A percentile compares a stretch with the other conserved stretches of the same genome.
Evolutionary conservation across 2,888 invertebrate genomes (phyloP).

Genomic region (Atethmia centrago): DNA sequence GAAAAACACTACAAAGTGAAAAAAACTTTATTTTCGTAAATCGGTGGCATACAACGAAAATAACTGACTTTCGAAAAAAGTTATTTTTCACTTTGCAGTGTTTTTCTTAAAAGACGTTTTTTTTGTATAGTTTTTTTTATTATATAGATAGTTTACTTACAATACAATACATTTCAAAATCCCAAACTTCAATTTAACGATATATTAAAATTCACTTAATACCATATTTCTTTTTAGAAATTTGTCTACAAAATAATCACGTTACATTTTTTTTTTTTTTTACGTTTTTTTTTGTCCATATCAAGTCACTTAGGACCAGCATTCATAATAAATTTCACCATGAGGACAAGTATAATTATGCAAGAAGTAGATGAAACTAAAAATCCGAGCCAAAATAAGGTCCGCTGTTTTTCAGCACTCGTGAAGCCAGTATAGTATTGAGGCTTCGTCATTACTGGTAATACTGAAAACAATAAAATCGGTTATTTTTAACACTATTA

Average conservation of each 20-base stretch:
- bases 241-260: slow-evolving; percentile 4
- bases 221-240: background rate
- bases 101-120: no score
- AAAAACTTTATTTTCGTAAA: no score
- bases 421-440: slow-evolving; percentile 28
- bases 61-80: no score
- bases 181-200: background rate
- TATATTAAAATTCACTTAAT: background rate
- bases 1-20: no score
- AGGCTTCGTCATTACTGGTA: slow-evolving; percentile 29
- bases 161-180: background rate
- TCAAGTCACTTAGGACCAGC: slow-evolving; percentile 23
- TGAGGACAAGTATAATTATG: slow-evolving; percentile 19
- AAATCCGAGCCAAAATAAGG: slow-evolving; percentile 13
- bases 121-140: no score
- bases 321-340: slow-evolving; percentile 30
- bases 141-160: background rate
- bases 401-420: slow-evolving; percentile 16
- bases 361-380: slow-evolving; percentile 28
- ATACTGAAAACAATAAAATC: slow-evolving; percentile 27
- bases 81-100: no score
- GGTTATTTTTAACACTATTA: background rate
- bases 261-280: slow-evolving; percentile 5
- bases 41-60: no score
- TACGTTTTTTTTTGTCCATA: slow-evolving; percentile 27